Base-by-base conservation (phyloP, 2,888 invertebrate species). In the Helicoverpa assulta region DNA sequence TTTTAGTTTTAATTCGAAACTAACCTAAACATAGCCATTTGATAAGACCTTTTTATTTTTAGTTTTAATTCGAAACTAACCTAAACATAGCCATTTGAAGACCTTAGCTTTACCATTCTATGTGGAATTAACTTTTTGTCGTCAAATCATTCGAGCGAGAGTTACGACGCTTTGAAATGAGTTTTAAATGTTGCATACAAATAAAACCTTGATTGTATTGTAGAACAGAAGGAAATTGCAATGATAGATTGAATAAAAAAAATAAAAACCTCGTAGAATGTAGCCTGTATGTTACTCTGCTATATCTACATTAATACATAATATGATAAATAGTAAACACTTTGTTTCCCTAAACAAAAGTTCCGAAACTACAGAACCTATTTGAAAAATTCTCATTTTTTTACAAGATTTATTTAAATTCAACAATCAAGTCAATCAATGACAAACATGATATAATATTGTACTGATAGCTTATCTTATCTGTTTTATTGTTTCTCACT, bases 121-220 rank as follows among this genome's bases (percentile, higher is more conserved):
- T 10, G 16, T 19, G 37, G 40, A 67, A 75, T 75, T 70, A 19
- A 16, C 59, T 68, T 73, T 70, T 59, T 67, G 76, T 56, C 56
- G 53, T 73, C 55, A 65, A 67, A 26, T 70, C 67, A 75, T 40
- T 73, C 56, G 77, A 56, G 71, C 62, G 67, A 69, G 73, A 72
- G 67, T 77, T 71, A 78, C 64, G 73, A 77, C 61, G 19, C 10
- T 57, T 52, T 57, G 56, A 65, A 63, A 70, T 64, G 40, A 70
- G n/a, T 51, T 66, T 77, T 67, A 59, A 61, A 77, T 77, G 73
- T 72, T 80, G 77, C 7, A 70, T 73, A 67, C 56, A 82, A 68
- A 62, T 60, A 71, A 67, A 60, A 69, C 59, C 5, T 12, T 29
- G 37, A 66, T 67, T 80, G 26, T 47, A 52, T 55, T 47, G 33